Conservation (phyloP, 1,140 invertebrate species). For the Procambarus clarkii region DNA sequence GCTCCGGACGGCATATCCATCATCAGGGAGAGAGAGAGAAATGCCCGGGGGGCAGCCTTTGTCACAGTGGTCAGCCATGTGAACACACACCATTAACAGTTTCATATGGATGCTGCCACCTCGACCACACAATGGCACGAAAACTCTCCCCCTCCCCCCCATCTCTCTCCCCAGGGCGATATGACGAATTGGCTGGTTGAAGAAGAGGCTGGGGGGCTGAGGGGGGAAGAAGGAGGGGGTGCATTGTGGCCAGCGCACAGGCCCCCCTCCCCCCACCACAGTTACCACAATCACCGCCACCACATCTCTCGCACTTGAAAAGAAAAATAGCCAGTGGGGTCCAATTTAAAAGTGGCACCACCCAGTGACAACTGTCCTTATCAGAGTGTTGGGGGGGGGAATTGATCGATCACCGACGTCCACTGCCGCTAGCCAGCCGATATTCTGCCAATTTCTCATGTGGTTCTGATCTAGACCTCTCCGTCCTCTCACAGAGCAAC, state of each 20-base stretch:
- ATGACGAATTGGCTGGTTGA: conserved; percentile 54
- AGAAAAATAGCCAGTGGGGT: conserved; percentile 53
- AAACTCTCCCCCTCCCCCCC: not conserved
- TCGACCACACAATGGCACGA: conserved; percentile 34
- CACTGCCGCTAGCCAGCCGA: conserved; percentile 29
- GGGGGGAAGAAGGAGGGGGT: not conserved
- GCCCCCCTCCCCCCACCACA: conserved; percentile 11
- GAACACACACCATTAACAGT: conserved; percentile 48
- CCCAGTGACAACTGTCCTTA: conserved; percentile 53
- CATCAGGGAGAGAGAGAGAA: too few species aligned
- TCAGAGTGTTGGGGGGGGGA: conserved; percentile 17
- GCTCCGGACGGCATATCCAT: too few species aligned
- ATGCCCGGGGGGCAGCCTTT: too few species aligned
- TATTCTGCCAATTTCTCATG: conserved; percentile 45
- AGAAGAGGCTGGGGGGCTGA: not conserved
- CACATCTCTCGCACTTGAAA: conserved; percentile 48
- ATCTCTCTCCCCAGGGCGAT: conserved; percentile 40
- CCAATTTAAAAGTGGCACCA: conserved; percentile 58
- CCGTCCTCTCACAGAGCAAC: too few species aligned
- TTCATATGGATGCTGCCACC: conserved; percentile 32
- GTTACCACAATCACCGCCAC: conserved; percentile 6
- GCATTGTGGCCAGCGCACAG: conserved; percentile 27
- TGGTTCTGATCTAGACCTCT: not conserved
- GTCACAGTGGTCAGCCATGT: conserved; percentile 49
- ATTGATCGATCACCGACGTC: conserved; percentile 46